Evolutionary conservation across 2,113 vertebrate genomes (phyloP), one percentile per base, ranked within the genome.

Genomic region (Pteronura brasiliensis): DNA sequence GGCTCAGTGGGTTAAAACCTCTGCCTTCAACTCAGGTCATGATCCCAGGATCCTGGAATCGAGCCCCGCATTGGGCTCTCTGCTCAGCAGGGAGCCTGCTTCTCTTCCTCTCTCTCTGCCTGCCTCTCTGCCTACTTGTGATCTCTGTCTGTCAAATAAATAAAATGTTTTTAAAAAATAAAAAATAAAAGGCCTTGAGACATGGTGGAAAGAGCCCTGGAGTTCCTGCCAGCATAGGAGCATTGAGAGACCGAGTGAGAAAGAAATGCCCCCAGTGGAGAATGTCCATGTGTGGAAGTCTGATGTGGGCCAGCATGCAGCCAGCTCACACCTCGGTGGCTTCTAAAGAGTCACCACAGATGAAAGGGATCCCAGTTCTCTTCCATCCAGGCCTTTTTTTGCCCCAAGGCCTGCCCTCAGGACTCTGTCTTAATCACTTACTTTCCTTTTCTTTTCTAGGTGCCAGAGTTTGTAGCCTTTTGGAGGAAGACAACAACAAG

Each of bases 361-460:
- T 31, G 34, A 36, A 7, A 67, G 34, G 34, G 18, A 4, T 10
- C 6, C 63, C 10, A 8, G 29, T 89, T 72, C 31, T 1, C 47
- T 44, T 67, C 55, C 7, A 10, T 31, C 21, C 67, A 69, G 25
- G 55, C 81, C 82, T 63, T 49, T 80, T 72, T 80, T 72, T 44
- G 52, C 23, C 57, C 81, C 52, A 27, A 84, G 69, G 13, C 39
- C 76, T 29, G 1, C 49, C 42, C 39, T 67, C 34, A 13, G 4
- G 42, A 25, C 44, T 36, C 52, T 52, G 39, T 27, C 55, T 88
- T 67, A 72, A 2, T 77, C 25, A 20, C 52, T 85, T 57, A 27
- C 57, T 94, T 89, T 71, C 57, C 36, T 87, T 90, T 82, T 77
- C 44, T 61, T 42, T 39, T 61, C 55, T 87, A 97, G 93, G 82